These are phyloP conservation scores for Drosophila pegasa DNA, from an alignment of 2,888 invertebrate species.

Conservation along the genomic window DNA sequence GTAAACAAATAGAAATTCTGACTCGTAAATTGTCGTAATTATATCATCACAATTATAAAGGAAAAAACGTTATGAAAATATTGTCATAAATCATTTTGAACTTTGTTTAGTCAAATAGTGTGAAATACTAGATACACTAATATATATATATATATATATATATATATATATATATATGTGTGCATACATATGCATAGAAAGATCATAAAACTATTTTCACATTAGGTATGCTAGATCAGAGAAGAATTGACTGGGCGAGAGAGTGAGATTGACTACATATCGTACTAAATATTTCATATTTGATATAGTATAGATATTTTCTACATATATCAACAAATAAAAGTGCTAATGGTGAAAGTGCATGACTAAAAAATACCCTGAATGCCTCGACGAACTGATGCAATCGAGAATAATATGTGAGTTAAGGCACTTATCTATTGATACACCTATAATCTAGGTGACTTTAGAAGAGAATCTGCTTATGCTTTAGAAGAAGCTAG, in stretches of 20 bases:
- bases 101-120: slow-evolving; percentile 35
- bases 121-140: slow-evolving; percentile 1
- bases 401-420: not conserved
- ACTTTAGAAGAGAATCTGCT: too few species aligned
- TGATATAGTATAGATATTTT: not conserved
- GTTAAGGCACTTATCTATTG: not conserved
- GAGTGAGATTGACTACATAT: not conserved
- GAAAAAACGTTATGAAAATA: slow-evolving; percentile 35
- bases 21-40: slow-evolving; percentile 55
- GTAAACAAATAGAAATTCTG: slow-evolving; percentile 42
- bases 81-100: slow-evolving; percentile 48
- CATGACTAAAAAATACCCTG: not conserved
- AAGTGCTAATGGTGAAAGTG: not conserved
- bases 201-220: slow-evolving; percentile 24
- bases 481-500: too few species aligned
- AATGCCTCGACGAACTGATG: not conserved
- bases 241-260: not conserved
- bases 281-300: slow-evolving; percentile 6
- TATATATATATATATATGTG: slow-evolving; percentile 2
- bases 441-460: too few species aligned
- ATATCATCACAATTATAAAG: slow-evolving; percentile 53
- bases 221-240: slow-evolving; percentile 21
- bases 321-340: not conserved
- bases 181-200: slow-evolving; percentile 4
- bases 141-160: slow-evolving; percentile 1